phyloP scores from a whole-genome alignment of 2,113 vertebrate genomes.

The Motacilla tschutschensis region DNA sequence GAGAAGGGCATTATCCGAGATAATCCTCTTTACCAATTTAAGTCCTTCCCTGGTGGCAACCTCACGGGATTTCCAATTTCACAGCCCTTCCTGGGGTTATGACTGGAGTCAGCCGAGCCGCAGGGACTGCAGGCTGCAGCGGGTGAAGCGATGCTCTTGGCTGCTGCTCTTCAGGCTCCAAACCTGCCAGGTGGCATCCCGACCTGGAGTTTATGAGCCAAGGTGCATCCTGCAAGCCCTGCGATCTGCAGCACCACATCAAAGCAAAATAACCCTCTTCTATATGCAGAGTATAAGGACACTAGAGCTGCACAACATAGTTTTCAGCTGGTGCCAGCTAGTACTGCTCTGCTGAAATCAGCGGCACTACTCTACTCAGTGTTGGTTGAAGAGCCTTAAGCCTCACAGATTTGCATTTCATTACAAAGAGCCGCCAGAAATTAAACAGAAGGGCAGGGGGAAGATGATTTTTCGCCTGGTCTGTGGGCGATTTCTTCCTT shows the following conservation, averaged over 20 bases:
- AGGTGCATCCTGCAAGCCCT: not conserved
- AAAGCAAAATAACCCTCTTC: not conserved
- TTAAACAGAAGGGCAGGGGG: not conserved
- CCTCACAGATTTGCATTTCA: not conserved
- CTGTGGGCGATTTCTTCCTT: not conserved
- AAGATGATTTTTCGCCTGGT: not conserved
- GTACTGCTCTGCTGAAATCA: not conserved
- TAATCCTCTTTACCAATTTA: not conserved
- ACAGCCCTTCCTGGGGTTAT: not conserved
- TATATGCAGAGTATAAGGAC: not conserved
- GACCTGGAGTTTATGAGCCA: not conserved
- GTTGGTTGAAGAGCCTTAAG: not conserved
- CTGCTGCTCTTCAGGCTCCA: not conserved
- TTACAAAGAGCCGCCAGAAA: not conserved
- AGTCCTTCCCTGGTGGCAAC: not conserved
- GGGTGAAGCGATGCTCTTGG: not conserved
- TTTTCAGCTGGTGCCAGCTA: not conserved
- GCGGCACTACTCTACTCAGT: not conserved
- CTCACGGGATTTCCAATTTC: not conserved
- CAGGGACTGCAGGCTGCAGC: not conserved
- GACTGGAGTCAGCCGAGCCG: not conserved
- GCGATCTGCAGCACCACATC: not conserved
- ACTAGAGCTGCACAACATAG: not conserved
- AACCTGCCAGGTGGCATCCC: not conserved
- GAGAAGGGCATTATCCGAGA: not conserved